These are phyloP conservation scores for Euwallacea fornicatus DNA, from an alignment of 1,140 invertebrate species.

Conservation along the genomic window DNA sequence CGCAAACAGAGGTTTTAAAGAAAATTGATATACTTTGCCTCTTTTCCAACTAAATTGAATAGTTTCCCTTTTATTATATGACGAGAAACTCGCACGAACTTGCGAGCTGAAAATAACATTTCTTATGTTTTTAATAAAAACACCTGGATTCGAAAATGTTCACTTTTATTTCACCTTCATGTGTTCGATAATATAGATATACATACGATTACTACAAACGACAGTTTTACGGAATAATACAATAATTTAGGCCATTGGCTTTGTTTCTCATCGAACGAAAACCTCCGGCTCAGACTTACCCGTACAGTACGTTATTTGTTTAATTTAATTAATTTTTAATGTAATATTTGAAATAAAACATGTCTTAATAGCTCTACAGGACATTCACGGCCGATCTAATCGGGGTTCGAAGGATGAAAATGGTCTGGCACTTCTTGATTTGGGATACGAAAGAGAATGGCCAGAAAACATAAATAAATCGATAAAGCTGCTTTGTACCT, in stretches of 20 bases:
- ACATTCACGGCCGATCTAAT: not conserved
- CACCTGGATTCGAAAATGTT: not conserved
- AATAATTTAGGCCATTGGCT: conserved; percentile 45
- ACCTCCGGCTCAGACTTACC: conserved; percentile 47
- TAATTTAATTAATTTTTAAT: not conserved
- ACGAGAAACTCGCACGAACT: too few species aligned
- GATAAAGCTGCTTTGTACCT: not conserved
- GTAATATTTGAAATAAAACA: conserved; percentile 2
- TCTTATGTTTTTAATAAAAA: too few species aligned
- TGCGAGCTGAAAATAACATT: too few species aligned
- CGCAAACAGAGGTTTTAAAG: too few species aligned
- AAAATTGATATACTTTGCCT: too few species aligned
- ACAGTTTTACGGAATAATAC: conserved; percentile 45
- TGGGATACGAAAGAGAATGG: too few species aligned
- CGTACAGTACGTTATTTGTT: conserved; percentile 44
- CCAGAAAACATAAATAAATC: too few species aligned
- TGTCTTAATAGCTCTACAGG: not conserved
- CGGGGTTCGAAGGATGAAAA: not conserved
- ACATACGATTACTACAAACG: conserved; percentile 39
- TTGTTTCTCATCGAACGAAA: not conserved
- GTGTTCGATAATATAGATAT: conserved; percentile 26
- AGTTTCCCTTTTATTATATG: too few species aligned
- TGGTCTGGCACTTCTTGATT: not conserved
- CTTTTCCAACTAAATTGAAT: too few species aligned
- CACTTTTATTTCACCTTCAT: conserved; percentile 14